A percentile compares a stretch with the other conserved stretches of the same genome.
phyloP scores from a whole-genome alignment of 2,888 invertebrate genomes.

The Caenorhabditis uteleia region DNA sequence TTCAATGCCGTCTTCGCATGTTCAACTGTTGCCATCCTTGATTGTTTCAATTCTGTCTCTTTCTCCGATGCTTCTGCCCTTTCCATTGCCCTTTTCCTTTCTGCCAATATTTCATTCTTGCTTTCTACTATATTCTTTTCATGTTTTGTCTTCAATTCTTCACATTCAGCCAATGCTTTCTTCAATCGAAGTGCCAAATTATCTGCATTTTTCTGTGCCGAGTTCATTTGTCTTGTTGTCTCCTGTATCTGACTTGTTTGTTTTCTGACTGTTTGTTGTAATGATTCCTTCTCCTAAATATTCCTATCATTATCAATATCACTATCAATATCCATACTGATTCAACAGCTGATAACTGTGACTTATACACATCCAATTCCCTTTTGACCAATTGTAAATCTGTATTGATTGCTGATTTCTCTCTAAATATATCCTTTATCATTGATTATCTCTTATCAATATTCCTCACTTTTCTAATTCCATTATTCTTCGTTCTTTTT shows the following conservation, averaged over 20 bases:
- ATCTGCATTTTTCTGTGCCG: slow-evolving; percentile 42
- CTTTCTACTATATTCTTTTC: slow-evolving; percentile 53
- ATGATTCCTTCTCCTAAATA: slow-evolving; percentile 53
- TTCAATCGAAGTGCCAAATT: slow-evolving; percentile 47
- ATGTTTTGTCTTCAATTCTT: slow-evolving; percentile 58
- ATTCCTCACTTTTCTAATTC: slow-evolving; percentile 54
- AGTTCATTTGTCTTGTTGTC: slow-evolving; percentile 28
- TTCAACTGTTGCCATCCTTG: slow-evolving; percentile 45
- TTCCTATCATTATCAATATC: background rate
- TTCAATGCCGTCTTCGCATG: slow-evolving; percentile 52
- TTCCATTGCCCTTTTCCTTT: slow-evolving; percentile 58
- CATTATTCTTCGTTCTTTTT: slow-evolving; percentile 53
- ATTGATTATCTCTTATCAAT: no score
- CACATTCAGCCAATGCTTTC: slow-evolving; percentile 51
- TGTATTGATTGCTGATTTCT: slow-evolving; percentile 47
- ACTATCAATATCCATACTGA: slow-evolving; percentile 22
- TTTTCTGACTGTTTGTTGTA: slow-evolving; percentile 43
- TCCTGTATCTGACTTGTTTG: slow-evolving; percentile 49
- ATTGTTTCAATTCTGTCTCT: slow-evolving; percentile 51
- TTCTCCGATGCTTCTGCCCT: slow-evolving; percentile 49
- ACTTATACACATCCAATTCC: slow-evolving; percentile 65
- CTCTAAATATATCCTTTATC: slow-evolving; percentile 17
- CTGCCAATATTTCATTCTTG: slow-evolving; percentile 57
- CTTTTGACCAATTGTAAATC: slow-evolving; percentile 57
- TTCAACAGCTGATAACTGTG: slow-evolving; percentile 57